phyloP scores from a whole-genome alignment of 2,888 invertebrate species.

The Drosophila percnosoma region DNA sequence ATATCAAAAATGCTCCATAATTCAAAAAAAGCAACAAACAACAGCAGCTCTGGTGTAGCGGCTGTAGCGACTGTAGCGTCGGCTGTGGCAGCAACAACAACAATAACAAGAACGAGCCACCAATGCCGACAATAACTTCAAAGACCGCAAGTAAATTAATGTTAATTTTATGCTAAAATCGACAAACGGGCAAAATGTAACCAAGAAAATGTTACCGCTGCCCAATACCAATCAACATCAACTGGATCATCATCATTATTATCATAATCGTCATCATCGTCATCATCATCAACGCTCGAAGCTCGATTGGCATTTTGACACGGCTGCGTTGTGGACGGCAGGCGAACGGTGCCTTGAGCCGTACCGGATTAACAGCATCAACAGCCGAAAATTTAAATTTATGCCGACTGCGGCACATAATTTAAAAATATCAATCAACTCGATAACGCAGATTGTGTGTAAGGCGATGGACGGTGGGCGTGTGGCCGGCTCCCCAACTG shows the following conservation, averaged over 20 bases:
- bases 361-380: slow-evolving; percentile 71
- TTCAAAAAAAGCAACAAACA: slow-evolving; percentile 71
- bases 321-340: slow-evolving; percentile 38
- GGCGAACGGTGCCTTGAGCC: slow-evolving; percentile 57
- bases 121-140: slow-evolving; percentile 72
- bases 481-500: not conserved
- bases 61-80: slow-evolving; percentile 19
- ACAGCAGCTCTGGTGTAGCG: slow-evolving; percentile 35
- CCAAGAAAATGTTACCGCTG: slow-evolving; percentile 61
- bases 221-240: slow-evolving; percentile 62
- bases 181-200: slow-evolving; percentile 62
- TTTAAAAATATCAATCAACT: slow-evolving; percentile 80
- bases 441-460: slow-evolving; percentile 72
- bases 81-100: not conserved
- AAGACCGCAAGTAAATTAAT: slow-evolving; percentile 81
- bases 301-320: slow-evolving; percentile 80
- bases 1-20: slow-evolving; percentile 73
- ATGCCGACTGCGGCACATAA: slow-evolving; percentile 79
- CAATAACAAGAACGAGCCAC: not conserved
- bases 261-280: slow-evolving; percentile 35
- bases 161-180: slow-evolving; percentile 80
- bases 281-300: slow-evolving; percentile 29
- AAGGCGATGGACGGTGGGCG: slow-evolving; percentile 6
- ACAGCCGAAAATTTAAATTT: slow-evolving; percentile 71
- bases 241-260: slow-evolving; percentile 37